These are phyloP conservation scores for Serranus cabrilla DNA, from an alignment of 2,797 vertebrate genomes.

Conservation along the genomic window DNA sequence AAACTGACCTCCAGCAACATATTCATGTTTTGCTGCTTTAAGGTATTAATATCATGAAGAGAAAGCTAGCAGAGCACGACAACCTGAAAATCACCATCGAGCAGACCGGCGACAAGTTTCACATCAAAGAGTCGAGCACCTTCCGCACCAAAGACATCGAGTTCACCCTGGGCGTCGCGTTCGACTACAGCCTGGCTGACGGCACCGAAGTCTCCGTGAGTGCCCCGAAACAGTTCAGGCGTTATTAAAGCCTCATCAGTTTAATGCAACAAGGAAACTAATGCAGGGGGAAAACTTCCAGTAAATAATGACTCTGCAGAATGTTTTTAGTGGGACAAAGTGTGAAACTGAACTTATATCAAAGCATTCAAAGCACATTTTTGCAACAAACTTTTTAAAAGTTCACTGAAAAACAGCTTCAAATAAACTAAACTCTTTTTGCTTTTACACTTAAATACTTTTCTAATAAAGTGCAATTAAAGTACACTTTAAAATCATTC, in stretches of 20 bases:
- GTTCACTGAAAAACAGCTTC: too few relatives aligned
- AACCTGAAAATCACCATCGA: slow-evolving; percentile 92
- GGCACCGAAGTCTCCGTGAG: slow-evolving; percentile 91
- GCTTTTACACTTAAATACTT: too few relatives aligned
- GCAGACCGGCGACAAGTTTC: slow-evolving; percentile 92
- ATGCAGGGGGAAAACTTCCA: slow-evolving; percentile 3
- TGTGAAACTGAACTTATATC: too few relatives aligned
- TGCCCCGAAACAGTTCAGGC: neutral
- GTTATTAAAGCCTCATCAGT: neutral
- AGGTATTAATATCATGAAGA: slow-evolving; percentile 93
- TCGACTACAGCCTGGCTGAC: slow-evolving; percentile 92
- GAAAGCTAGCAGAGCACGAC: slow-evolving; percentile 93
- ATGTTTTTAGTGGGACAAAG: neutral
- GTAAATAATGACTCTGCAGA: slow-evolving; percentile 10
- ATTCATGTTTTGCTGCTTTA: neutral
- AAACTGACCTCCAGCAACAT: too few relatives aligned
- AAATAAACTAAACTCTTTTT: too few relatives aligned
- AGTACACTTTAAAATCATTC: too few relatives aligned
- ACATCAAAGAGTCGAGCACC: slow-evolving; percentile 91
- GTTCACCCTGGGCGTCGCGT: slow-evolving; percentile 90
- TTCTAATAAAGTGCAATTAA: too few relatives aligned
- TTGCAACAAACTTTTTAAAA: too few relatives aligned
- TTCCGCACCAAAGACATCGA: slow-evolving; percentile 91
- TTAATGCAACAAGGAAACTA: too few relatives aligned
- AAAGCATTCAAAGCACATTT: too few relatives aligned